A percentile compares a stretch with the other conserved stretches of the same genome.
Evolutionary conservation across 2,113 vertebrate species (phyloP).

Genomic region (Tonatia bakeri): DNA sequence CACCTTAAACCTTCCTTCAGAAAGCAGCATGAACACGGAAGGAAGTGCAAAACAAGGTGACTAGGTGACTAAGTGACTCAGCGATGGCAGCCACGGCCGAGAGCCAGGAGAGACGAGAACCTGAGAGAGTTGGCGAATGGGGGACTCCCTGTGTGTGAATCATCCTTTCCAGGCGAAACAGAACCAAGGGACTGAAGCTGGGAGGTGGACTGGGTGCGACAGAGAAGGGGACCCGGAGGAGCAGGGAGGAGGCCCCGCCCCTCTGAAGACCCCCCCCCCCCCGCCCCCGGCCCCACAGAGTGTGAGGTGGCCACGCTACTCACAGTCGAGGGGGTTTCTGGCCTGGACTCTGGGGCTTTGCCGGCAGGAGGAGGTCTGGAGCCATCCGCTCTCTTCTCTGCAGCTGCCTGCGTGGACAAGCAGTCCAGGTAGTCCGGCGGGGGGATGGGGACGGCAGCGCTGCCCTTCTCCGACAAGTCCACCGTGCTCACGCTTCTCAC

Average conservation of each 20-base stretch:
- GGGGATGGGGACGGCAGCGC: conserved; percentile 89
- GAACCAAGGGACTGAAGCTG: not conserved
- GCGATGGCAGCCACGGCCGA: not conserved
- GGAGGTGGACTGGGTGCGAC: not conserved
- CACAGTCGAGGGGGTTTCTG: conserved; percentile 68
- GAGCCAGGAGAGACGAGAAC: not conserved
- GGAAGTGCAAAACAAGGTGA: not conserved
- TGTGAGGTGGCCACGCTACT: conserved; percentile 53
- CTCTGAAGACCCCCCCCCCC: no score
- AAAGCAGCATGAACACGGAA: not conserved
- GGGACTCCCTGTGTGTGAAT: no score
- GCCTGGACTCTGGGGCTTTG: not conserved
- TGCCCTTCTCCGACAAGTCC: conserved; percentile 85
- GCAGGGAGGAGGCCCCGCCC: fast-evolving
- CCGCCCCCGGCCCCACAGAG: no score
- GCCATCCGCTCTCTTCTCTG: conserved; percentile 50
- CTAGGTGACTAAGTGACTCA: not conserved
- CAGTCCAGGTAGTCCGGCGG: conserved; percentile 90
- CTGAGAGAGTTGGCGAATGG: not conserved
- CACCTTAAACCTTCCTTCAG: not conserved
- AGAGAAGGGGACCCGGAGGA: not conserved
- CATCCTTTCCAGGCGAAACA: not conserved
- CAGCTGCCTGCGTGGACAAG: conserved; percentile 14
- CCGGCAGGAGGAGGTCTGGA: conserved; percentile 44
- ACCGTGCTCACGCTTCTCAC: conserved; percentile 84